Evolutionary conservation across 2,113 vertebrate species (phyloP).

Genomic region (Pseudorhombus dupliciocellatus): DNA sequence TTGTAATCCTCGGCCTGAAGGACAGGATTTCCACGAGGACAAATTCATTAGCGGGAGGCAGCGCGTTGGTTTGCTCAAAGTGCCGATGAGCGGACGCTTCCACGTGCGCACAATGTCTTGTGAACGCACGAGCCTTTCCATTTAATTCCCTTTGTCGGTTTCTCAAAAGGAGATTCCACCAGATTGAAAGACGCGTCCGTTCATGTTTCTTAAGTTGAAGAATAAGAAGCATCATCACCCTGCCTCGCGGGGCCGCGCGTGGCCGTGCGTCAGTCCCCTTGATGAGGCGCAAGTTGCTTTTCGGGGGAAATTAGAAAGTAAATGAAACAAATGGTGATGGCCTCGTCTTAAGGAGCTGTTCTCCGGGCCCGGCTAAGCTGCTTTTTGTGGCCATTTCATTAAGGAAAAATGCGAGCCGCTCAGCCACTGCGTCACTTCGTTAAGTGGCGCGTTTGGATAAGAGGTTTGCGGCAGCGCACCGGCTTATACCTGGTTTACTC

Average conservation of each 20-base stretch:
- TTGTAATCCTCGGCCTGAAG: slow-evolving; percentile 88
- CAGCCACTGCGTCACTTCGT: slow-evolving; percentile 54
- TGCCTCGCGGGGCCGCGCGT: slow-evolving; percentile 40
- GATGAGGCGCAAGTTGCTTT: slow-evolving; percentile 71
- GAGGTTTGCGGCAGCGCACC: slow-evolving; percentile 62
- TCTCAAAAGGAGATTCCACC: not conserved
- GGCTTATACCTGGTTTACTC: not conserved
- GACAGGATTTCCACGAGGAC: slow-evolving; percentile 88
- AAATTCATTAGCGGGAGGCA: slow-evolving; percentile 92
- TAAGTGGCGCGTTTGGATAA: slow-evolving; percentile 61
- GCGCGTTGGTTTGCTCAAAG: slow-evolving; percentile 70
- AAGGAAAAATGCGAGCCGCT: slow-evolving; percentile 66
- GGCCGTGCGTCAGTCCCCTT: slow-evolving; percentile 33
- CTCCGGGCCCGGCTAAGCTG: slow-evolving; percentile 74
- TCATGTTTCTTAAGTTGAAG: not conserved
- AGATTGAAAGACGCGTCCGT: not conserved
- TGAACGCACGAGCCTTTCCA: too few species aligned
- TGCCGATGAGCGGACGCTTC: slow-evolving; percentile 9
- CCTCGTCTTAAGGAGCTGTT: slow-evolving; percentile 72
- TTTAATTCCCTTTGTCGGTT: not conserved
- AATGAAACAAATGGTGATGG: slow-evolving; percentile 81
- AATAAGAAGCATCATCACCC: too few species aligned
- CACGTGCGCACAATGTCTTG: too few species aligned
- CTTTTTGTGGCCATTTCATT: slow-evolving; percentile 85
- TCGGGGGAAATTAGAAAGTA: slow-evolving; percentile 74